Evolutionary conservation across 1,140 invertebrate genomes (phyloP).

Genomic region (Pollicipes pollicipes): DNA sequence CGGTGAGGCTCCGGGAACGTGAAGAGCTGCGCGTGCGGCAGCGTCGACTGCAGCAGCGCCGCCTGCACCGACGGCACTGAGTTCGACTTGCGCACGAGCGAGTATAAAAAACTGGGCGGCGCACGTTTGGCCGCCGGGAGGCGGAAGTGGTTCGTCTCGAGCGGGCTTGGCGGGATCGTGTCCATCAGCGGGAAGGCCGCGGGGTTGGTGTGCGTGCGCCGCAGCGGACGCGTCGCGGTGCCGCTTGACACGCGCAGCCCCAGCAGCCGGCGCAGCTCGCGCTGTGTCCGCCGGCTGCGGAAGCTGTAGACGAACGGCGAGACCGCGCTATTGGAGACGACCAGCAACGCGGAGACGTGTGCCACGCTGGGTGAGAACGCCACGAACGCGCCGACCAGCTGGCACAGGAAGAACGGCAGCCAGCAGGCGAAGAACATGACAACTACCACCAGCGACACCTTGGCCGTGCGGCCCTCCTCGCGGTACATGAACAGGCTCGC

Average conservation of each 20-base stretch:
- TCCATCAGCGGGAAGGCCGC: neutral
- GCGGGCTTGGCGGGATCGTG: neutral
- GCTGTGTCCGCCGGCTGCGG: constrained; percentile 50
- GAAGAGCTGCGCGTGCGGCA: neutral
- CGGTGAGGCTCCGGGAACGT: neutral
- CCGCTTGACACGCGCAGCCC: constrained; percentile 23
- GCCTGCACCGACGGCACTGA: neutral
- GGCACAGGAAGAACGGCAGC: constrained; percentile 39
- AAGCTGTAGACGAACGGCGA: constrained; percentile 61
- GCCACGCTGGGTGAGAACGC: constrained; percentile 24
- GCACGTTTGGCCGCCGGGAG: neutral
- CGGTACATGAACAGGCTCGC: constrained; percentile 61
- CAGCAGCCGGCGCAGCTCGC: constrained; percentile 43
- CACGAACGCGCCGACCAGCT: neutral
- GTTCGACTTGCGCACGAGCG: neutral
- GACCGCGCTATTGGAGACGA: constrained; percentile 45
- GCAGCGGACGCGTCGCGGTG: neutral
- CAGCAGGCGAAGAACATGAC: constrained; percentile 52
- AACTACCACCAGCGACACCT: constrained; percentile 50
- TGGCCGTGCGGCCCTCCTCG: constrained; percentile 59
- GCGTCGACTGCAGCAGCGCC: neutral
- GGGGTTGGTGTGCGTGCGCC: neutral
- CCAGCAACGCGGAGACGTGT: constrained; percentile 38
- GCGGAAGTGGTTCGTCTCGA: neutral
- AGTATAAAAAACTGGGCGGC: neutral